Percentiles rank a stretch among this genome's conserved stretches.
Conservation (phyloP, 2,888 invertebrate genomes). For the Electrophaes corylata region DNA sequence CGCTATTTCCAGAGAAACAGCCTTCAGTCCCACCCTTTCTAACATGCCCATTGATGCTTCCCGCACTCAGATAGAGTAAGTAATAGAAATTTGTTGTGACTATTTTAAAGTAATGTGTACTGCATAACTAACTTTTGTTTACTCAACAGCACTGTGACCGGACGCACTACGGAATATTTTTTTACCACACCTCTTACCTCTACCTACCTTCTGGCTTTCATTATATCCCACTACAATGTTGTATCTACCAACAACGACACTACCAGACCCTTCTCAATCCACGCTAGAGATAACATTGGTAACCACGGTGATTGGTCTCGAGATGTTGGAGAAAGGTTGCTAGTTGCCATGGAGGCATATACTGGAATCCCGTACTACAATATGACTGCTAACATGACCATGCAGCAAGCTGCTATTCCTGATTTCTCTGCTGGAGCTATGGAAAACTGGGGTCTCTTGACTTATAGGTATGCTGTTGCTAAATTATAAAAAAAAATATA, state of each 20-base stretch:
- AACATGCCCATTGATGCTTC: constrained; percentile 86
- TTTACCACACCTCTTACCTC: constrained; percentile 87
- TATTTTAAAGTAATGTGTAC: not conserved
- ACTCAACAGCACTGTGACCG: constrained; percentile 45
- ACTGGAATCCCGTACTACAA: constrained; percentile 79
- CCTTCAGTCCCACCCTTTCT: constrained; percentile 82
- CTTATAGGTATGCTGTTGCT: constrained; percentile 84
- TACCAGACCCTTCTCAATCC: constrained; percentile 65
- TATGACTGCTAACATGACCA: constrained; percentile 75
- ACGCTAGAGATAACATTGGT: constrained; percentile 71
- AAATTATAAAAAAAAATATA: not conserved
- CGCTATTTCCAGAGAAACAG: constrained; percentile 83
- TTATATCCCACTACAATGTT: constrained; percentile 89
- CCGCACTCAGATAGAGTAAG: constrained; percentile 47
- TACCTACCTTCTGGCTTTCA: constrained; percentile 93
- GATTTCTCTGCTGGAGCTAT: constrained; percentile 92
- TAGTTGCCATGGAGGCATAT: constrained; percentile 83
- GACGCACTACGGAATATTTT: constrained; percentile 72
- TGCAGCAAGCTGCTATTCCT: constrained; percentile 91
- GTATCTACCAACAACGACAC: constrained; percentile 50
- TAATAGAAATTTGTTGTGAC: constrained; percentile 18
- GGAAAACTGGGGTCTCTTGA: constrained; percentile 94
- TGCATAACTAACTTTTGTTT: constrained; percentile 1
- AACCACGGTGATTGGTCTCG: constrained; percentile 72
- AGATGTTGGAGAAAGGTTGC: constrained; percentile 69